phyloP scores from a whole-genome alignment of 92 coral and sea anemone species.

The Actinernus sp. region DNA sequence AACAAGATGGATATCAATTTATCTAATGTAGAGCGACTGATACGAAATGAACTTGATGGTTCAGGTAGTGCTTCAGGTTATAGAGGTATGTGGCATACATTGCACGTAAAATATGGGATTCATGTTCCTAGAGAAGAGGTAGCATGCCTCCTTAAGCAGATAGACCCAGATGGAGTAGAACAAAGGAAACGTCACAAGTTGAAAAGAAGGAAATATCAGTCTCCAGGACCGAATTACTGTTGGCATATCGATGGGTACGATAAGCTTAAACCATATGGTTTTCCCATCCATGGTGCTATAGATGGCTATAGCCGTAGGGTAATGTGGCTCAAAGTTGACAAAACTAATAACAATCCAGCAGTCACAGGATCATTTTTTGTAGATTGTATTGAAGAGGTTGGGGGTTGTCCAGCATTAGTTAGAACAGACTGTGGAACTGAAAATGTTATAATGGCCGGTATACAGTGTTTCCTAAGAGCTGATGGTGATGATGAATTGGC shows the following conservation, averaged over 20 bases:
- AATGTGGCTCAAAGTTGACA: slow-evolving; percentile 23
- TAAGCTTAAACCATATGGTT: slow-evolving; percentile 1
- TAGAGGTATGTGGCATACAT: background rate
- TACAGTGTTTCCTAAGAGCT: slow-evolving; percentile 28
- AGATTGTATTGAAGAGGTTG: slow-evolving; percentile 14
- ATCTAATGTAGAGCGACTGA: slow-evolving; percentile 1
- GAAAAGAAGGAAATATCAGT: background rate
- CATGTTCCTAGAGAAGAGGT: slow-evolving; percentile 9
- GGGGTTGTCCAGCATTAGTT: slow-evolving; percentile 16
- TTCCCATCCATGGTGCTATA: slow-evolving; percentile 20
- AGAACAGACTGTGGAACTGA: slow-evolving; percentile 32
- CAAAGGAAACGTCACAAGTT: slow-evolving; percentile 11
- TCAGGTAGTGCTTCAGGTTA: background rate
- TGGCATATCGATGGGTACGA: slow-evolving; percentile 4
- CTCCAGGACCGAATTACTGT: background rate
- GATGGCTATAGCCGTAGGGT: slow-evolving; percentile 27
- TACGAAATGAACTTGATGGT: slow-evolving; percentile 24
- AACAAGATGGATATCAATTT: background rate
- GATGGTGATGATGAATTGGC: slow-evolving; percentile 15
- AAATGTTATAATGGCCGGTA: slow-evolving; percentile 19
- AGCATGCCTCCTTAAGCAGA: slow-evolving; percentile 13
- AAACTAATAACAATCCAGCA: slow-evolving; percentile 17
- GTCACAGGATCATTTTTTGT: background rate
- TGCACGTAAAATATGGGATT: slow-evolving; percentile 1
- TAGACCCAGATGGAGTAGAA: slow-evolving; percentile 17